Conservation (phyloP, 2,888 invertebrate genomes). For the Parascotia fuliginaria region DNA sequence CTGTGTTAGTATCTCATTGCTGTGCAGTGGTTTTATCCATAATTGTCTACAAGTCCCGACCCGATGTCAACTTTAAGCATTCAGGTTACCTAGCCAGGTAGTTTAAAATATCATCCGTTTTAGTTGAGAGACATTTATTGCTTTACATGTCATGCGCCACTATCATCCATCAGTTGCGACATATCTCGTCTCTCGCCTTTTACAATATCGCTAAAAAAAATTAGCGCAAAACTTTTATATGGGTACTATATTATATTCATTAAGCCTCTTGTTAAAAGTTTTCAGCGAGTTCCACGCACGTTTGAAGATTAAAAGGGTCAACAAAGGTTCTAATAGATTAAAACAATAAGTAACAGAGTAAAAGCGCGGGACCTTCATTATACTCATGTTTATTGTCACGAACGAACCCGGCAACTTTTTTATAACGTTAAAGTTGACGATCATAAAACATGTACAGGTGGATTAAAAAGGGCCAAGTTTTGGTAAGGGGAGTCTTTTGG, state of each 20-base stretch:
- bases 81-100: no score
- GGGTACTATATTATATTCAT: neutral
- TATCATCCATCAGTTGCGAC: no score
- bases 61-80: no score
- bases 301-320: slow-evolving; percentile 43
- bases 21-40: no score
- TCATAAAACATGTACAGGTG: slow-evolving; percentile 79
- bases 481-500: slow-evolving; percentile 34
- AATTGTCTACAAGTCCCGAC: no score
- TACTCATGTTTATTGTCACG: slow-evolving; percentile 62
- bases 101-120: no score
- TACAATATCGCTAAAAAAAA: no score
- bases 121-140: no score
- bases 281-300: slow-evolving; percentile 11
- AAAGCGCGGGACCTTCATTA: slow-evolving; percentile 52
- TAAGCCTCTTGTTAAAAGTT: slow-evolving; percentile 17
- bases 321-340: slow-evolving; percentile 60
- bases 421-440: slow-evolving; percentile 74
- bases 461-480: slow-evolving; percentile 72
- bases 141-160: no score
- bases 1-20: no score
- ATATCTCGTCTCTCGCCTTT: no score
- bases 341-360: slow-evolving; percentile 67
- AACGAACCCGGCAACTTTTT: slow-evolving; percentile 66
- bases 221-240: no score